Evolutionary conservation across 2,888 invertebrate genomes (phyloP).

Genomic region (Nyleta sp.): DNA sequence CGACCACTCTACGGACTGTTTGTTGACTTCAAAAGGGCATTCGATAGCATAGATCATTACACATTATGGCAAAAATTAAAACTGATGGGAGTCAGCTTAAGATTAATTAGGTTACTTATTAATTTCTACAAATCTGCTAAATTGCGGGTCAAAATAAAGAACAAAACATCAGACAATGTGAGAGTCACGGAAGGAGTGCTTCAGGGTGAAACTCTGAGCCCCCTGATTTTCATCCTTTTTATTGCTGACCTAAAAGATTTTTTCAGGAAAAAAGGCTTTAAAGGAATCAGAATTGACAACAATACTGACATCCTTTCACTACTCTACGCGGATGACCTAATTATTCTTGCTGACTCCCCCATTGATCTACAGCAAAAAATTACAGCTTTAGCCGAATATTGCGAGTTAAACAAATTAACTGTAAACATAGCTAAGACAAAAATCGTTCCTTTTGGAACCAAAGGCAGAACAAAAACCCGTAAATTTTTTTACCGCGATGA

Average conservation of each 20-base stretch:
- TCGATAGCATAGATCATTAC: not conserved
- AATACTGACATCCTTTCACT: not conserved
- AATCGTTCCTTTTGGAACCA: not conserved
- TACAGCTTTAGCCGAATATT: not conserved
- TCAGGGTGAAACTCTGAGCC: conserved; percentile 31
- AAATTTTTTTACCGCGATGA: not conserved
- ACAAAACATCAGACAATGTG: conserved; percentile 12
- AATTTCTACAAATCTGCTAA: conserved; percentile 11
- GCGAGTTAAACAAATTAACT: not conserved
- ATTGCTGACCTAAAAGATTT: too few species aligned
- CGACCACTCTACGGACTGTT: not conserved
- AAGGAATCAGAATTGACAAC: too few species aligned
- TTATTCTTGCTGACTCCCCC: not conserved
- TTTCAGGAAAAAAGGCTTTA: too few species aligned
- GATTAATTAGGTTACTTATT: conserved; percentile 7
- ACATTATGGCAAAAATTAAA: conserved; percentile 20
- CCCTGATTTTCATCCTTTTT: too few species aligned
- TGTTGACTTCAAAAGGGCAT: not conserved
- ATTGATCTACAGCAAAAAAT: not conserved
- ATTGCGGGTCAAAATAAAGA: conserved; percentile 4
- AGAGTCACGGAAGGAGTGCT: conserved; percentile 26
- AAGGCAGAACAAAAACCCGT: not conserved
- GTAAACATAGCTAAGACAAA: not conserved
- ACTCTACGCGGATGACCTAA: not conserved
- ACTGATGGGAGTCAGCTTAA: conserved; percentile 1